Percentiles rank a stretch among this genome's conserved stretches.
Evolutionary conservation across 2,888 invertebrate species (phyloP).

Genomic region (Sthenelais limicola): DNA sequence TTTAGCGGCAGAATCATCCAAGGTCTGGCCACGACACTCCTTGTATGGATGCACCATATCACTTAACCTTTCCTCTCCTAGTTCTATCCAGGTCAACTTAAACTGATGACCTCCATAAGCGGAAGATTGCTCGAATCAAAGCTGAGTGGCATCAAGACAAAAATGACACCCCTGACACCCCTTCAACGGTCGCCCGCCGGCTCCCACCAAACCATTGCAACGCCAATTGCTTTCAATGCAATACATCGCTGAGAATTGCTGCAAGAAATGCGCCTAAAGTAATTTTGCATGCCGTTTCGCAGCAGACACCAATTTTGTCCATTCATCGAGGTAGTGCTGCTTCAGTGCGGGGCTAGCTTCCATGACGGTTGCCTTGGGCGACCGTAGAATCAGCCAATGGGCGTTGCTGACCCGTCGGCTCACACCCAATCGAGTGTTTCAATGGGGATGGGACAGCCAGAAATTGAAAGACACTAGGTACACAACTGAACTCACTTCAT

Average conservation of each 20-base stretch:
- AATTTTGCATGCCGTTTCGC: constrained; percentile 2
- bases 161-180: constrained; percentile 20
- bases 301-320: not conserved
- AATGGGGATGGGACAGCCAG: too few species aligned
- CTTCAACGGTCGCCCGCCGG: not conserved
- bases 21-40: not conserved
- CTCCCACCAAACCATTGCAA: not conserved
- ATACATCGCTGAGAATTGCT: not conserved
- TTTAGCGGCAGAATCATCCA: too few species aligned
- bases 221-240: not conserved
- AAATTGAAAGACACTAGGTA: too few species aligned
- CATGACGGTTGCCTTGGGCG: constrained; percentile 5
- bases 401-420: not conserved
- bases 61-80: constrained; percentile 5
- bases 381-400: constrained; percentile 14
- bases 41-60: not conserved
- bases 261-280: not conserved
- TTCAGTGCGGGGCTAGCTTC: not conserved
- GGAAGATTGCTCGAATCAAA: constrained; percentile 19
- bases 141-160: not conserved
- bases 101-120: constrained; percentile 33
- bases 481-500: too few species aligned
- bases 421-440: too few species aligned
- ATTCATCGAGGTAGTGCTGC: not conserved
- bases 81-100: not conserved